phyloP scores from a whole-genome alignment of 64 coral and sea anemone species.

The Pocillopora verrucosa region DNA sequence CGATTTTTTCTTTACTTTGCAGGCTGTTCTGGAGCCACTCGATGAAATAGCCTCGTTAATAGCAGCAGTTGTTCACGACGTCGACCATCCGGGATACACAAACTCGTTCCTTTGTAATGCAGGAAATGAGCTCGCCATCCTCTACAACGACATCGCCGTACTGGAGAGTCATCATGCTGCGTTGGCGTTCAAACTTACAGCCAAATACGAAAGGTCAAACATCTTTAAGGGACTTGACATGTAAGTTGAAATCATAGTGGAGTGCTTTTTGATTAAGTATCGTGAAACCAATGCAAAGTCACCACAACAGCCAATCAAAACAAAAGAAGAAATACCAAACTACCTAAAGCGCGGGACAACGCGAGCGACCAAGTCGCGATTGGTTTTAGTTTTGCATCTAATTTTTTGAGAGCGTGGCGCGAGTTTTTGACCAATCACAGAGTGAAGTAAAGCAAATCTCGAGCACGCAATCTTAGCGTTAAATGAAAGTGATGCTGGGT shows the following conservation, averaged over 20 bases:
- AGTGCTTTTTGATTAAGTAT: too few relatives aligned
- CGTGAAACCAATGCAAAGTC: too few relatives aligned
- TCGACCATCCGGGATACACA: constrained; percentile 97
- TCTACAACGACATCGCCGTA: constrained; percentile 98
- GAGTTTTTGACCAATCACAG: too few relatives aligned
- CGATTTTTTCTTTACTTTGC: neutral
- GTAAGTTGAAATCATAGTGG: constrained; percentile 49
- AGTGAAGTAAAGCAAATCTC: too few relatives aligned
- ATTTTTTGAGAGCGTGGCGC: too few relatives aligned
- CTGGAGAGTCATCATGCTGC: constrained; percentile 97
- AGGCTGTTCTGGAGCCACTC: constrained; percentile 92
- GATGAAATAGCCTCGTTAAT: constrained; percentile 96
- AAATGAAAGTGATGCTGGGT: too few relatives aligned
- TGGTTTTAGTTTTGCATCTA: too few relatives aligned
- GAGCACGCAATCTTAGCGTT: too few relatives aligned
- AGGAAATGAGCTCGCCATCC: constrained; percentile 83
- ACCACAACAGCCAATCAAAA: too few relatives aligned
- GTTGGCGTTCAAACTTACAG: constrained; percentile 92
- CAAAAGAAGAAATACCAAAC: too few relatives aligned
- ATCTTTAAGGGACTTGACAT: constrained; percentile 91
- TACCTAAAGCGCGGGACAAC: too few relatives aligned
- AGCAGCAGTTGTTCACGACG: constrained; percentile 95
- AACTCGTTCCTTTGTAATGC: constrained; percentile 99
- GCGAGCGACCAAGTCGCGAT: too few relatives aligned
- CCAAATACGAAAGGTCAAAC: constrained; percentile 78